Evolutionary conservation across 2,888 invertebrate genomes (phyloP), one percentile per base, ranked within the genome.

Genomic region (Callyntrura sp.): DNA sequence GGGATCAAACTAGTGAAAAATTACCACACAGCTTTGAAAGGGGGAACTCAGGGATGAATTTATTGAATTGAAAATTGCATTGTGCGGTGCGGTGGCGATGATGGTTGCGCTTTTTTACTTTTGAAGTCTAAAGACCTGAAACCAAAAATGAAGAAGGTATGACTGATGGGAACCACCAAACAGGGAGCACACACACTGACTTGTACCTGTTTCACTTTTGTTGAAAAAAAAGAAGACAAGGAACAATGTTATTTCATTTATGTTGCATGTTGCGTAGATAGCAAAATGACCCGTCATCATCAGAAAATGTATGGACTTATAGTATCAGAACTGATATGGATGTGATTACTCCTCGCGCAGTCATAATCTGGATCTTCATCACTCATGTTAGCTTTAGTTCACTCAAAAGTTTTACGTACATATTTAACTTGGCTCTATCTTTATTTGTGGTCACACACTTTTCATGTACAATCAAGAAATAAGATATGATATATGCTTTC

Each of bases 301-400:
- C 76, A 68, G n/a, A 17, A 73, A 88, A 88, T 87, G 87, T 87
- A 82, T 87, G 82, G 48, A 20, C 6, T 35, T 35, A 4, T 35
- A 35, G 35, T 35, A 35, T 6, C 35, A 35, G n/a, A 25, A 78
- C 23, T 55, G 55, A 70, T 70, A 76, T 76, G 51, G 78, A 78
- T 79, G 86, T 43, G 88, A 82, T 88, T 88, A 88, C 57, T 73
- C 82, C 81, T n/a, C n/a, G n/a, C n/a, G n/a, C n/a, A n/a, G 45
- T 86, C 55, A 35, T 35, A 35, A 73, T 82, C 51, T 76, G 76
- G 76, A 76, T 51, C 76, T 28, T 23, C 51, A 11, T n/a, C 25
- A 76, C n/a, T n/a, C n/a, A 65, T 65, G 65, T 65, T 65, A 11
- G 68, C 28, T 28, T 48, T 23, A 76, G 25, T 12, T 76, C 51